phyloP scores from a whole-genome alignment of 2,888 invertebrate species.

The Diarsia brunnea region DNA sequence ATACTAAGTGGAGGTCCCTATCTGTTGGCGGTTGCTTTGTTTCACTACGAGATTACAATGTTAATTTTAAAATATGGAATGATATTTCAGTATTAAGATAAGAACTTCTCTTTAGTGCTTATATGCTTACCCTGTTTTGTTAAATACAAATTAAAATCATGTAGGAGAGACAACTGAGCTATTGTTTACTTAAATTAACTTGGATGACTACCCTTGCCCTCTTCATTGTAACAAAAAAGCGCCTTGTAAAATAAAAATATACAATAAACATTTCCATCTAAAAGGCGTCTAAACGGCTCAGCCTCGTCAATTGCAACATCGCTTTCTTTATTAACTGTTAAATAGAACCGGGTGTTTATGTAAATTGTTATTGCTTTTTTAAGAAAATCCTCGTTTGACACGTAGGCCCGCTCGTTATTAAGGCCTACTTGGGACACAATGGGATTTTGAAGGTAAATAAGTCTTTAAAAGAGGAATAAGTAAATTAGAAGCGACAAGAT shows the following conservation, averaged over 20 bases:
- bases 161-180: background rate
- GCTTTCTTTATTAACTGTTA: conserved; percentile 90
- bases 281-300: conserved; percentile 85
- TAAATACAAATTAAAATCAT: background rate
- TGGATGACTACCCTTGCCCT: background rate
- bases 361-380: conserved; percentile 91
- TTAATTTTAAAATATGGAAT: conserved; percentile 48
- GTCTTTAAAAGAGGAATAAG: conserved; percentile 94
- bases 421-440: conserved; percentile 87
- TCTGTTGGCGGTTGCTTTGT: conserved; percentile 49
- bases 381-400: conserved; percentile 89
- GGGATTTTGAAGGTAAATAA: conserved; percentile 93
- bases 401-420: conserved; percentile 86
- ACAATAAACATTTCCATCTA: conserved; percentile 86
- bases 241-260: conserved; percentile 85
- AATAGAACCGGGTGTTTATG: conserved; percentile 90
- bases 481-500: conserved; percentile 95
- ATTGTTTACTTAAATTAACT: conserved; percentile 6
- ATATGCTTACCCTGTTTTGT: background rate
- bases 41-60: conserved; percentile 46
- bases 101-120: conserved; percentile 14
- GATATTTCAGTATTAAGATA: conserved; percentile 27
- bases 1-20: conserved; percentile 61
- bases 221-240: conserved; percentile 63
- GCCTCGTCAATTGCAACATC: conserved; percentile 88